A percentile compares a stretch with the other conserved stretches of the same genome.
These are phyloP conservation scores for Peromyscus leucopus DNA, from an alignment of 2,113 vertebrate genomes.

Conservation along the genomic window DNA sequence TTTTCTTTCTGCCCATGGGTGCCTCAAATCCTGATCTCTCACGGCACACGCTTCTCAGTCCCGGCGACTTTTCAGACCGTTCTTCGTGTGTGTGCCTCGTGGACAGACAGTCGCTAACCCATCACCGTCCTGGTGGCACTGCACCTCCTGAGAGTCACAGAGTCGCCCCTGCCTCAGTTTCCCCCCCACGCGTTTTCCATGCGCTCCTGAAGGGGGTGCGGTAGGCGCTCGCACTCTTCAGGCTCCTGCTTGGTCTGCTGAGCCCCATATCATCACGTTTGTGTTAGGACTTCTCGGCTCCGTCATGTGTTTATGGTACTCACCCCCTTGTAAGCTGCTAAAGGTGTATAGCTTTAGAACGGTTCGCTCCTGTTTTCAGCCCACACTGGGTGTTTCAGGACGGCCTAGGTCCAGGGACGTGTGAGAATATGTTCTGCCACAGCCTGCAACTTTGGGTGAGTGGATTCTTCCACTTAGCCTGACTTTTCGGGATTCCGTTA, in stretches of 20 bases:
- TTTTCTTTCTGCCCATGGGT: no score
- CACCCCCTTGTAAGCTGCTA: neutral
- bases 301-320: neutral
- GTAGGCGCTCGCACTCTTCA: neutral
- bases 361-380: neutral
- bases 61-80: neutral
- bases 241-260: neutral
- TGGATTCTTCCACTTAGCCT: neutral
- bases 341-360: neutral
- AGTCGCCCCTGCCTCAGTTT: neutral
- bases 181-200: neutral
- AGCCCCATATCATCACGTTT: neutral
- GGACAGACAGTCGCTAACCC: neutral
- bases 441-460: accelerated
- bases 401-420: neutral
- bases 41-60: accelerated
- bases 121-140: neutral
- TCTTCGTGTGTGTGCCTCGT: neutral
- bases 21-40: no score
- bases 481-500: neutral
- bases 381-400: neutral
- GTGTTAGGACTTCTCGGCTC: neutral
- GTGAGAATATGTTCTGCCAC: neutral
- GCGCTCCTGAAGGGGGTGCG: neutral
- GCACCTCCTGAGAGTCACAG: neutral